Evolutionary conservation across 2,888 invertebrate genomes (phyloP), one percentile per base, ranked within the genome.

Genomic region (Eucera pruinosa): DNA sequence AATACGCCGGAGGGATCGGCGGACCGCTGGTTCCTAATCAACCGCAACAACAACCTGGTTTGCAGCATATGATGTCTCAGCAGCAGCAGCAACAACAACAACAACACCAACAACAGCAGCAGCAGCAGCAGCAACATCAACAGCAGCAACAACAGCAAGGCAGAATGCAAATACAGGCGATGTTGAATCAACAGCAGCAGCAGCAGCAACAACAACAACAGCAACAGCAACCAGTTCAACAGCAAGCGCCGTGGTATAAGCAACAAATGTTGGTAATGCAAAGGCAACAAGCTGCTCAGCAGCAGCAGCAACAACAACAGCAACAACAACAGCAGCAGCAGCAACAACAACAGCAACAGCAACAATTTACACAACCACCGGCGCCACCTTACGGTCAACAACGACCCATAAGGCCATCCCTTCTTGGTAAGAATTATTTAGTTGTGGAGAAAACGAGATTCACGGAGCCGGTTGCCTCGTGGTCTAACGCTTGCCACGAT

Each of bases 321-420:
- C 92, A 91, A 47, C 92, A 91, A 54, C 91, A 91, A 43, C 93
- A 93, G 73, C 92, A 92, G 9, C 92, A 93, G 18, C 84, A 79
- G 13, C 91, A 91, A 25, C 91, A 91, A 3, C 90, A 90, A 23
- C 93, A 93, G 67, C 91, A 92, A 57, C 92, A 92, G 60, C 93
- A 93, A 86, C 92, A 94, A 72, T 94, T 94, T 89, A 95, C 95
- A 88, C 95, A 95, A 90, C 94, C 95, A 23, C 93, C 94, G 50
- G 94, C 94, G 54, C 94, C 94, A 69, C 93, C 94, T 27, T 94
- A 94, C 77, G 93, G 94, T 54, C 93, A 94, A 82, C 94, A 94
- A 86, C 91, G 94, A 85, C 92, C 93, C 0, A 94, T 94, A 66
- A 90, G 93, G 86, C 90, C 91, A 54, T 90, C 92, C 66, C 86